phyloP scores from a whole-genome alignment of 2,113 vertebrate species.

The Calyptomena viridis region DNA sequence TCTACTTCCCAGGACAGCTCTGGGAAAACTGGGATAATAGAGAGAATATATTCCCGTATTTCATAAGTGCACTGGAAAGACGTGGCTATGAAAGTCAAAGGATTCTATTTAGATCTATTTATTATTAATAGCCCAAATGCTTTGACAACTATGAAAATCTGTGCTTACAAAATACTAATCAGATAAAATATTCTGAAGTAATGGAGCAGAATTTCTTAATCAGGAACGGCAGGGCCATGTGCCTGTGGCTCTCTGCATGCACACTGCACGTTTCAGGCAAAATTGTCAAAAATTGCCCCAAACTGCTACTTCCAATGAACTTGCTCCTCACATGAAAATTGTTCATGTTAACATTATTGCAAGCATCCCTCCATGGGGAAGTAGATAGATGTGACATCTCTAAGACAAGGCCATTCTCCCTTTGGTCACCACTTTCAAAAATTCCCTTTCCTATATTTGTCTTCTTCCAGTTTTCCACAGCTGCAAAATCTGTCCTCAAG shows the following conservation, averaged over 20 bases:
- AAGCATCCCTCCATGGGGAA: neutral
- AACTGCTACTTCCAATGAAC: slow-evolving; percentile 15
- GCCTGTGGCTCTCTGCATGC: slow-evolving; percentile 1
- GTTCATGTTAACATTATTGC: neutral
- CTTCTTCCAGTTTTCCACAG: neutral
- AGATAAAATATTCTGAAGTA: slow-evolving; percentile 55
- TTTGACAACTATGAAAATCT: slow-evolving; percentile 53
- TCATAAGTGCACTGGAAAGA: neutral
- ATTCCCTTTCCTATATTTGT: neutral
- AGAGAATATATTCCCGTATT: neutral
- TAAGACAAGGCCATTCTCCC: neutral
- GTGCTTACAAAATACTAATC: slow-evolving; percentile 61
- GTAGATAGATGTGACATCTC: neutral
- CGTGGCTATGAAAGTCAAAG: slow-evolving; percentile 4
- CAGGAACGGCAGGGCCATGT: slow-evolving; percentile 1
- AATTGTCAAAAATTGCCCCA: slow-evolving; percentile 27
- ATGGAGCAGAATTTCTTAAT: slow-evolving; percentile 59
- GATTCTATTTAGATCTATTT: slow-evolving; percentile 46
- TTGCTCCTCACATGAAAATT: slow-evolving; percentile 2
- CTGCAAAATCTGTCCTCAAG: neutral
- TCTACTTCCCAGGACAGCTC: neutral
- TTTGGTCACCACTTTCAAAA: neutral
- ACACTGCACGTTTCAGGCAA: neutral
- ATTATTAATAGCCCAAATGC: slow-evolving; percentile 60
- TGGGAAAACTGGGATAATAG: neutral